Base-by-base conservation (phyloP, 1,140 invertebrate genomes). In the Ceratina australensis region DNA sequence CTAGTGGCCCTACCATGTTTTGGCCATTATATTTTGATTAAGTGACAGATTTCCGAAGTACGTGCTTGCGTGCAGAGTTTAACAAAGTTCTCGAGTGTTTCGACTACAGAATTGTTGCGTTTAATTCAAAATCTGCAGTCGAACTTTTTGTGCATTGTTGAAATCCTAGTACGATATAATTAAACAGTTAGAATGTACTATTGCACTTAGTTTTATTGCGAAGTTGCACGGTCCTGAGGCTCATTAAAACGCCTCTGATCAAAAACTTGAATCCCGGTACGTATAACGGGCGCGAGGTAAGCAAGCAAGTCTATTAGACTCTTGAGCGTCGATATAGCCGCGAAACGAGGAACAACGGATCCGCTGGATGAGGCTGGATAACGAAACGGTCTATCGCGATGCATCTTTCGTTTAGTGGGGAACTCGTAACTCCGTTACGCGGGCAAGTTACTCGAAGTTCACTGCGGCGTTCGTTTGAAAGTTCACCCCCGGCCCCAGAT, bases 341-440 rank as follows among this genome's bases (percentile, higher is more conserved):
- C 54, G 16, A 0, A 54, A 15, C 71, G 20, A 63, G 13, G 26
- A 42, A 42, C 33, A 42, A 42, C 33, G 33, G 33, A 42, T 65
- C 18, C 33, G n/a, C n/a, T 4, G 42, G 8, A 61, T 50, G n/a
- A 26, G 0, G 5, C 15, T 18, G 33, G 69, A 64, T 28, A 72
- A 72, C 68, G 68, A 64, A 65, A 56, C 60, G 49, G 26, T 64
- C 26, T 22, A 63, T 78, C 68, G 28, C 59, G 69, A 72, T 72
- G 68, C 69, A 65, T 78, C 76, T 72, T 72, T 72, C 69, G 69
- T 72, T 49, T 49, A 57, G n/a, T 28, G 18, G 42, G 10, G 33
- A 72, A 13, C 50, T 72, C 69, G 69, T 65, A 72, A 72, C 68
- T 72, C 72, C 60, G 64, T 78, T 78, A 72, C 42, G 42, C 28